Evolutionary conservation across 2,888 invertebrate genomes (phyloP), one percentile per base, ranked within the genome.

Genomic region (Melanchra persicariae): DNA sequence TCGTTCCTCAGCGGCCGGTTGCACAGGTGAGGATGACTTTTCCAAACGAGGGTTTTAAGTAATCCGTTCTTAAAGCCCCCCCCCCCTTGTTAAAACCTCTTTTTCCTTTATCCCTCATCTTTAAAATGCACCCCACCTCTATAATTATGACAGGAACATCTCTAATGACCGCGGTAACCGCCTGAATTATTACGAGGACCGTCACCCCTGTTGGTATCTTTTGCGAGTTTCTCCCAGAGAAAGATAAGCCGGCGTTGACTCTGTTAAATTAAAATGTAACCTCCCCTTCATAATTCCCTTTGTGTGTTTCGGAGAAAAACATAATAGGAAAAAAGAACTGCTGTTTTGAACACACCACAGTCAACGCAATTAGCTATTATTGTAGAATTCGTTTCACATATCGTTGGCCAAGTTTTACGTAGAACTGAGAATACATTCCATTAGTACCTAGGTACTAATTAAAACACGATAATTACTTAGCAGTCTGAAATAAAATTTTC

Each of bases 201-300:
- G 43, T 10, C 68, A 65, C 45, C 78, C 67, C 67, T 79, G 71
- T 17, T 57, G 22, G 8, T 77, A 67, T 82, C 66, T 71, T 64
- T 61, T n/a, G 10, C 49, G 61, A 79, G 67, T 61, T 67, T 77
- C 60, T 49, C 30, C 63, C 17, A 67, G 78, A 78, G 78, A 71
- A 71, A 79, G 79, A 79, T 79, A 79, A 82, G 82, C 82, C 26
- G 5, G 61, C 78, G 67, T 77, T 82, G 71, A 68, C 71, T 79
- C 60, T 67, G 79, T 26, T 82, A 78, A 82, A 79, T 79, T 79
- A 79, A 79, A 79, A 79, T 71, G 71, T 79, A 77, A 82, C 79
- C 82, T 77, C 63, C 52, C 66, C 57, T 70, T 40, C 55, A 63
- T 82, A 67, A 82, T 77, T 79, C 82, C 67, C 67, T 79, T 82